Base-by-base conservation (phyloP, 1,140 invertebrate species). In the Lasioglossum albipes region DNA sequence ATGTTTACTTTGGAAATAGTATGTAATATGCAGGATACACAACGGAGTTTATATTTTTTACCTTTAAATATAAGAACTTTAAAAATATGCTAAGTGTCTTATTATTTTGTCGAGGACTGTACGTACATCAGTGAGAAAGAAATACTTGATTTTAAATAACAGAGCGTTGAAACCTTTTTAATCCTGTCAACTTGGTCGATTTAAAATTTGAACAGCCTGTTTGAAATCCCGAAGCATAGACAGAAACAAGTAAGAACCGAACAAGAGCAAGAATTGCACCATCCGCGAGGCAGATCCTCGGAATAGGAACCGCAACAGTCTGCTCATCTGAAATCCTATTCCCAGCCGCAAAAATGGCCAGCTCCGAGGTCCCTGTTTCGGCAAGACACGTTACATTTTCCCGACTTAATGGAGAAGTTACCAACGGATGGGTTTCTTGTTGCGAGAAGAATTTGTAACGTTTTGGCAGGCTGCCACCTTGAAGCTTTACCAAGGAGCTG, bases 391-490 rank as follows among this genome's bases (percentile, higher is more conserved):
- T 59, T 59, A n/a, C 52, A 31, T 57, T 42, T 27, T 68, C 10
- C 36, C 1, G n/a, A 10, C 20, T 67, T 75, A 75, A 67, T 59
- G 64, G 64, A 57, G 49, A 68, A 68, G 49, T 76, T 68, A 68
- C 16, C 49, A 0, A 22, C n/a, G 2, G 52, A 16, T 7, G 57
- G 74, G 62, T 67, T 65, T 52, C 74, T n/a, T 59, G 65, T 49
- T 10, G 42, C 12, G 20, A 31, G 72, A 74, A 74, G 74, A 76
- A 76, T 76, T 45, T 22, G 36, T 59, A 69, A 76, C 75, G 16
- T 31, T 69, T 27, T 76, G 75, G 75, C 75, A 54, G 49, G 16
- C 49, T 42, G 22, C 75, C 65, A 69, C 36, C 9, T 18, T 12
- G 31, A 31, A 69, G 31, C 16, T 67, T 68, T 13, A 20, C 31